A percentile compares a stretch with the other conserved stretches of the same genome.
Conservation (phyloP, 2,113 vertebrate genomes). For the Heptranchias perlo region DNA sequence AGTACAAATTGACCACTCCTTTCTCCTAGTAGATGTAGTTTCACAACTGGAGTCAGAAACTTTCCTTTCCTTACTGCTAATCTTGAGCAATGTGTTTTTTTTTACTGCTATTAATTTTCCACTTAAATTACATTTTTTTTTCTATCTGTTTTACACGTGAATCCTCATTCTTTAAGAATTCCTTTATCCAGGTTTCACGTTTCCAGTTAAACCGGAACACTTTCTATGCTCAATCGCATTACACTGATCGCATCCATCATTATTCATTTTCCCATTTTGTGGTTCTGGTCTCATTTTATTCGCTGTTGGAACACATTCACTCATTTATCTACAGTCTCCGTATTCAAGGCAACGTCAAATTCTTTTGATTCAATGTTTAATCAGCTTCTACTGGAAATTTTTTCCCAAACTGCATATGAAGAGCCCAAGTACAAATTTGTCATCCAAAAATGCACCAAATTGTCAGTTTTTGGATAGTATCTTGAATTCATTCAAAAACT, state of each 20-base stretch:
- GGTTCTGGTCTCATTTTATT: neutral
- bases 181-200: neutral
- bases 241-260: neutral
- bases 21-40: no score
- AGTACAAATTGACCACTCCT: no score
- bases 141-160: no score
- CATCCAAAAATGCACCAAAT: neutral
- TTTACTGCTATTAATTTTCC: no score
- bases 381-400: neutral
- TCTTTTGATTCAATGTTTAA: neutral
- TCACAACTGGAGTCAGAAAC: no score
- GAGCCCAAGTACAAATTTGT: neutral
- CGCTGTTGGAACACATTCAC: neutral
- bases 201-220: neutral
- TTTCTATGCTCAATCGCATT: neutral
- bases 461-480: neutral
- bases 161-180: no score
- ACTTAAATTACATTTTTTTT: no score
- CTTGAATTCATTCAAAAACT: neutral
- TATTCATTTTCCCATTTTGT: neutral
- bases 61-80: no score
- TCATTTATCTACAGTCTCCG: neutral
- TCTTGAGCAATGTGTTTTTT: no score
- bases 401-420: neutral
- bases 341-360: neutral